phyloP scores from a whole-genome alignment of 2,113 vertebrate genomes.

The Apteryx mantelli region DNA sequence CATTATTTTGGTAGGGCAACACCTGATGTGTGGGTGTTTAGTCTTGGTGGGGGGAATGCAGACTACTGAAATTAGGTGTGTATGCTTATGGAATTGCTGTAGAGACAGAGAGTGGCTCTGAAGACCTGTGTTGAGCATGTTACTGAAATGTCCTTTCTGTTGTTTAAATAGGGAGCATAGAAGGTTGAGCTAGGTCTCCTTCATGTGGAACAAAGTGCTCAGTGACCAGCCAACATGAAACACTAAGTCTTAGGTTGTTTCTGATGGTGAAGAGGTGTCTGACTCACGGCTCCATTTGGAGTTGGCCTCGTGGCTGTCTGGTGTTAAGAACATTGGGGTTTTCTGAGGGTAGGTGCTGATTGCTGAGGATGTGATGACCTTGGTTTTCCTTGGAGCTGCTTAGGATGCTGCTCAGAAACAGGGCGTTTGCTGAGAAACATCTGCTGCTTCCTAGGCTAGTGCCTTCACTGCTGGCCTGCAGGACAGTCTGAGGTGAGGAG shows the following conservation, averaged over 20 bases:
- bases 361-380: neutral
- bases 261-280: neutral
- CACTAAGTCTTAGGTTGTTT: neutral
- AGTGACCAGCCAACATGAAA: neutral
- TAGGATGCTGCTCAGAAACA: neutral
- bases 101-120: neutral
- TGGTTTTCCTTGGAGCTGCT: neutral
- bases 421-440: neutral
- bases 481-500: neutral
- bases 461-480: neutral
- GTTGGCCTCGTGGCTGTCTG: neutral
- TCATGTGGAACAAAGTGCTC: neutral
- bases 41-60: neutral
- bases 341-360: neutral
- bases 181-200: neutral
- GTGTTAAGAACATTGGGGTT: neutral
- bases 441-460: neutral
- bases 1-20: neutral
- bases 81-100: neutral
- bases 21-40: neutral
- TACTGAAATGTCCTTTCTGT: neutral
- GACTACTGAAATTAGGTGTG: neutral
- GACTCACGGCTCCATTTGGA: neutral
- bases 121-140: rapidly evolving
- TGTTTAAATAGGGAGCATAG: neutral